Base-by-base conservation (phyloP, 2,888 invertebrate genomes). In the Aromia moschata region DNA sequence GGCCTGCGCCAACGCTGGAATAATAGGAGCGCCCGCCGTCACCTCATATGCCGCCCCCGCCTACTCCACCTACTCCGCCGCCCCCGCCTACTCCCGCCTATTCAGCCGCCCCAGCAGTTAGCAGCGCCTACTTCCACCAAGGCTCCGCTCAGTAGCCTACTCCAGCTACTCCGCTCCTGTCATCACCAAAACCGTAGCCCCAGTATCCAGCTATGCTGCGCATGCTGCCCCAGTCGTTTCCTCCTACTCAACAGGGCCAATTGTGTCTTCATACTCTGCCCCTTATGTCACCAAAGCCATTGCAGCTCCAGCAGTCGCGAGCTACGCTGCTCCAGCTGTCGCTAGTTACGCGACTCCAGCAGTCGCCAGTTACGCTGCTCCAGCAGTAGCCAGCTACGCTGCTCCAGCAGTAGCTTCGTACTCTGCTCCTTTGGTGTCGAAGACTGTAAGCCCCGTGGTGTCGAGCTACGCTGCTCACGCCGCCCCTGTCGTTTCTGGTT, bases 1-100 rank as follows among this genome's bases (percentile, higher is more conserved):
- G 79, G 85, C 87, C 70, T 82, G 84, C 65, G 86, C 85, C 72
- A 84, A 83, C 74, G 88, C 88, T 56, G 88, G 89, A 64, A 76
- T 83, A 70, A 75, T 87, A 12, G 57, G 62, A 44, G 70, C 76
- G 44, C 70, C 70, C 41, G 59, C 63, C 10, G 73, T 72, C 49
- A 68, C n/a, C n/a, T n/a, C n/a, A n/a, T n/a, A n/a, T n/a, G n/a
- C n/a, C n/a, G n/a, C n/a, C n/a, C n/a, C n/a, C n/a, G 73, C 72
- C 49, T 68, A 67, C 41, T 68, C 72, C 12, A 52, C 68, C 41
- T 73, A 74, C 62, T 71, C 74, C 44, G 72, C 76, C 37, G 77
- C 82, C 17, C 83, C 81, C 62, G 80, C 80, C 72, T 12, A 53
- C 67, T 43, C 68, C 72, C 12, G 52, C 68, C 41, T 73, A 74